Base-by-base conservation (phyloP, 2,888 invertebrate species). In the Amphimallon solstitiale region DNA sequence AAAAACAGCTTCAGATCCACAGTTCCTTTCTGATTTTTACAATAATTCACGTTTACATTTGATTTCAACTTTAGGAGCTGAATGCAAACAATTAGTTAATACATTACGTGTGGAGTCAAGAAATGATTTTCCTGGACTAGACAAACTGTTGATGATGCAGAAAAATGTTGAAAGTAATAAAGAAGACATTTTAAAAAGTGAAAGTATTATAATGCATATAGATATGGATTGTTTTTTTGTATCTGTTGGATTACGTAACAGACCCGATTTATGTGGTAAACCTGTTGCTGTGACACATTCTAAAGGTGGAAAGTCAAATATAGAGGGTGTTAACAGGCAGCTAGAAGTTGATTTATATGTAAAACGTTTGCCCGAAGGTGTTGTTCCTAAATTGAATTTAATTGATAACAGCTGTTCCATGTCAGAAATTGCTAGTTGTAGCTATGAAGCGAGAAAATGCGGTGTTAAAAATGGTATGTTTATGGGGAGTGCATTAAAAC, bases 191-290 rank as follows among this genome's bases (percentile, higher is more conserved):
- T 62, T 46, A 60, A 60, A 49, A 17, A 63, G 49, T 29, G 66
- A 80, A 1, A 84, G 83, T 75, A 81, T 88, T 1, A 87, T 95
- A 46, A 97, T 98, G 95, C 98, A 98, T 78, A 93, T 98, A 71
- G 98, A 98, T 77, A 96, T 98, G 95, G 98, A 98, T 81, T 98
- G 97, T 76, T 98, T 98, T 78, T 98, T 98, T 85, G 98, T 97
- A 1, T 97, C 98, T 1, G 98, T 98, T 46, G 97, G 95, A 0
- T 82, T 98, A 43, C 85, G 93, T 35, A 89, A 88, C 35, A 74
- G 89, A 74, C 95, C 96, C 1, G 92, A 98, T 62, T 84, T 98
- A 12, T 84, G 79, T 74, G 95, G 94, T 7, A 85, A 88, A 76
- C 95, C 95, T 0, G 87, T 95, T n/a, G 95, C 92, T 10, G 94